Percentiles rank a stretch among this genome's conserved stretches.
Conservation (phyloP, 2,113 vertebrate genomes). For the Paracanthobrama guichenoti region DNA sequence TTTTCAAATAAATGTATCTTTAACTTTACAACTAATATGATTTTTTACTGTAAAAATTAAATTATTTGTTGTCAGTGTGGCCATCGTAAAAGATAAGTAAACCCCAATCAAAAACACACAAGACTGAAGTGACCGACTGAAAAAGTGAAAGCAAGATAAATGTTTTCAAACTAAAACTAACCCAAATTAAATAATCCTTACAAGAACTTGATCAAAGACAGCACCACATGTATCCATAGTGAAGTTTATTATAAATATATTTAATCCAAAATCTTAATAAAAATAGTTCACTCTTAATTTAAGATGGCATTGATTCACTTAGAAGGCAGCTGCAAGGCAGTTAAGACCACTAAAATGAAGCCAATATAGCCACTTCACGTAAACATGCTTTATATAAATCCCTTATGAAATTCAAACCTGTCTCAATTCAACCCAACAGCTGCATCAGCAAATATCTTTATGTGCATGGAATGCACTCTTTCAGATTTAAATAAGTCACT, state of each 20-base stretch:
- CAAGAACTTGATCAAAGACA: not conserved
- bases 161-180: too few relatives aligned
- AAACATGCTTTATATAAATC: not conserved
- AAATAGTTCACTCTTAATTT: not conserved
- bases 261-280: not conserved
- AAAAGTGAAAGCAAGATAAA: too few relatives aligned
- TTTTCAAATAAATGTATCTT: too few relatives aligned
- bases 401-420: constrained; percentile 21
- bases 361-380: not conserved
- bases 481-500: constrained; percentile 16
- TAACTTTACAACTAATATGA: too few relatives aligned
- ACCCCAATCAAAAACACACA: not conserved
- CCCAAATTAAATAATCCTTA: too few relatives aligned
- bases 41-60: too few relatives aligned
- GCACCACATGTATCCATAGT: not conserved
- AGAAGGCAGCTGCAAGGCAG: too few relatives aligned
- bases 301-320: too few relatives aligned
- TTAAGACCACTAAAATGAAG: too few relatives aligned
- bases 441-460: constrained; percentile 16
- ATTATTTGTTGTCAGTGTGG: too few relatives aligned
- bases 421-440: constrained; percentile 4
- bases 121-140: not conserved
- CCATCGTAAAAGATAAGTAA: too few relatives aligned
- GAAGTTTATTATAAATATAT: not conserved
- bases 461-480: not conserved